Conservation (phyloP, 1,140 invertebrate species). For the Aporrectodea caliginosa region DNA sequence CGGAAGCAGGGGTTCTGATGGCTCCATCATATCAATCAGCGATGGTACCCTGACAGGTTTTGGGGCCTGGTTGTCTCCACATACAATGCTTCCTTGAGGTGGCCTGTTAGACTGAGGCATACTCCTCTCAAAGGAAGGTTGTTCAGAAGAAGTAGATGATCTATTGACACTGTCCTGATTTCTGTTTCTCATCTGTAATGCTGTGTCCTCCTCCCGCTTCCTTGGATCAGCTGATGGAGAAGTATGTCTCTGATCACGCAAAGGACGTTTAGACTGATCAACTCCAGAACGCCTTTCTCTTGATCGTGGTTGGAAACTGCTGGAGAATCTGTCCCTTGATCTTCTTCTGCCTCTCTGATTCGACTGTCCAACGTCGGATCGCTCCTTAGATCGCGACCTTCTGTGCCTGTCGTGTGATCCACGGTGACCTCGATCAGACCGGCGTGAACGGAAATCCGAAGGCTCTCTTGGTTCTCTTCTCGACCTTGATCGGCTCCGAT, state of each 20-base stretch:
- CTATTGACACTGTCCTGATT: not conserved
- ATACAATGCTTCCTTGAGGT: not conserved
- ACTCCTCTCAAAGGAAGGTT: no score
- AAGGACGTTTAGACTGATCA: not conserved
- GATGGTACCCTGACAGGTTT: not conserved
- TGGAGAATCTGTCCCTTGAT: not conserved
- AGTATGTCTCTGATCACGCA: not conserved
- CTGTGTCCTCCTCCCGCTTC: not conserved
- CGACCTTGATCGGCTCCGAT: not conserved
- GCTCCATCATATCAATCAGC: not conserved
- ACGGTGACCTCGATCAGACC: no score
- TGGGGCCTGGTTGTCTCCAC: no score
- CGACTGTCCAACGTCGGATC: no score
- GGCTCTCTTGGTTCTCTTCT: no score
- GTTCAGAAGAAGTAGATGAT: no score
- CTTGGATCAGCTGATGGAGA: not conserved
- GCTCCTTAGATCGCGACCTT: no score
- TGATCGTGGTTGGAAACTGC: not conserved
- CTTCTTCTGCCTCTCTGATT: no score
- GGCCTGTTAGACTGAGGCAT: not conserved
- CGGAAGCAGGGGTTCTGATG: no score
- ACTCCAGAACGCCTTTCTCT: not conserved
- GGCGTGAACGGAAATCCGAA: no score
- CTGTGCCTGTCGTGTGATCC: no score
- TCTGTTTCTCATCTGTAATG: not conserved